Percentiles rank a stretch among this genome's conserved stretches.
phyloP scores from a whole-genome alignment of 2,888 invertebrate species.

The Pogonocherus hispidulus region DNA sequence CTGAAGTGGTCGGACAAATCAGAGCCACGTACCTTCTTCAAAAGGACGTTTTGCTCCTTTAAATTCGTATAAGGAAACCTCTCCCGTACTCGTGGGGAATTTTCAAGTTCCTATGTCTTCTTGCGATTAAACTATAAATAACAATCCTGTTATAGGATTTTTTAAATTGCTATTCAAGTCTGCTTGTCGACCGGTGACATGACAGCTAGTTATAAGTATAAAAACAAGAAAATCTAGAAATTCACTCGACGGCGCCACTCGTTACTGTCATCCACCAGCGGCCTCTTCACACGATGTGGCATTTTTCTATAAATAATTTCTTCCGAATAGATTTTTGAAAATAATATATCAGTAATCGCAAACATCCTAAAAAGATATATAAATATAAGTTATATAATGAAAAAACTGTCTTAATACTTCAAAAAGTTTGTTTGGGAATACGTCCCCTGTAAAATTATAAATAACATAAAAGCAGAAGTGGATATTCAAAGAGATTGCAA shows the following conservation, averaged over 20 bases:
- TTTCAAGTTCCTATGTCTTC: slow-evolving; percentile 44
- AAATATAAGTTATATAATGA: too few species aligned
- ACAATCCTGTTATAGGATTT: slow-evolving; percentile 64
- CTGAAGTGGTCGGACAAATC: slow-evolving; percentile 28
- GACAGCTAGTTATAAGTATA: slow-evolving; percentile 63
- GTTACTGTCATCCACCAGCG: slow-evolving; percentile 57
- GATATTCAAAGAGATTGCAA: too few species aligned
- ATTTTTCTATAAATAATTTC: slow-evolving; percentile 18
- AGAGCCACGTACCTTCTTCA: slow-evolving; percentile 20
- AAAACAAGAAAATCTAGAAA: slow-evolving; percentile 62
- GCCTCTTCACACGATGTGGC: slow-evolving; percentile 39
- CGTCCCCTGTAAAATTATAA: too few species aligned
- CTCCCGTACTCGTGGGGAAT: slow-evolving; percentile 28
- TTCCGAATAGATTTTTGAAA: slow-evolving; percentile 3
- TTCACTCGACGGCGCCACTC: slow-evolving; percentile 62
- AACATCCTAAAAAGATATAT: too few species aligned
- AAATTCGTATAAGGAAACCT: slow-evolving; percentile 39
- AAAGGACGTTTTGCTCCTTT: slow-evolving; percentile 8
- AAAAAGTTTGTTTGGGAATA: too few species aligned
- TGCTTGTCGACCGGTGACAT: slow-evolving; percentile 60
- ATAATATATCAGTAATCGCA: too few species aligned
- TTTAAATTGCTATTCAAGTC: slow-evolving; percentile 62
- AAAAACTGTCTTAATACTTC: too few species aligned
- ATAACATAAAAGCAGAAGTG: too few species aligned
- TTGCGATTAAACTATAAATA: slow-evolving; percentile 62